Evolutionary conservation across 2,113 vertebrate species (phyloP).

Genomic region (Microcebus lehilahytsara): DNA sequence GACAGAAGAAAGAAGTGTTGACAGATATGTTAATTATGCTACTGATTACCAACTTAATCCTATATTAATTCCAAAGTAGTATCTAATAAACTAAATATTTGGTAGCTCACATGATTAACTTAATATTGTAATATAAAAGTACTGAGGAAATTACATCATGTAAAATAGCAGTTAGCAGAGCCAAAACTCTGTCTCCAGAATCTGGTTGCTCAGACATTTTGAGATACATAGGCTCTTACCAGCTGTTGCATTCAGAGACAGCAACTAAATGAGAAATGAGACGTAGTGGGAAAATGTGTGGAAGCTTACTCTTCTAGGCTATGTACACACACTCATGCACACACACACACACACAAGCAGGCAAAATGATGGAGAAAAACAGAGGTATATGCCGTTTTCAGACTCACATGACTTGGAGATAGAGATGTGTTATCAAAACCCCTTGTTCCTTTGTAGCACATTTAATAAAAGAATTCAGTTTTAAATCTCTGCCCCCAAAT

Average conservation of each 20-base stretch:
- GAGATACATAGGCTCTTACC: not conserved
- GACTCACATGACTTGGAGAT: not conserved
- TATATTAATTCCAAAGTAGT: not conserved
- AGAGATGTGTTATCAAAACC: too few relatives aligned
- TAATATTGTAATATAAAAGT: not conserved
- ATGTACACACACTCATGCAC: fast-evolving
- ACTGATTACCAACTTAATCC: not conserved
- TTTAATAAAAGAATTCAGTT: not conserved
- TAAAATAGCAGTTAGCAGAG: not conserved
- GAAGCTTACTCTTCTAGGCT: not conserved
- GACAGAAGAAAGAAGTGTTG: not conserved
- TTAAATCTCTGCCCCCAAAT: not conserved
- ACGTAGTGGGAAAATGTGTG: not conserved
- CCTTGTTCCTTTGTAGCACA: not conserved
- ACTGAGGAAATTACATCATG: not conserved
- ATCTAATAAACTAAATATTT: not conserved
- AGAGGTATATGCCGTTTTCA: not conserved
- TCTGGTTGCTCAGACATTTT: not conserved
- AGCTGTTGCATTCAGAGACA: not conserved
- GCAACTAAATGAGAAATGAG: not conserved
- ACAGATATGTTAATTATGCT: not conserved
- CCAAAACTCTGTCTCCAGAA: not conserved
- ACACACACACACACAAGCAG: not conserved
- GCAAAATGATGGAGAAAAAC: too few relatives aligned
- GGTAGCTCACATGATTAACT: not conserved